These are phyloP conservation scores for Drosophila auraria DNA, from an alignment of 1,140 invertebrate genomes.

Conservation along the genomic window DNA sequence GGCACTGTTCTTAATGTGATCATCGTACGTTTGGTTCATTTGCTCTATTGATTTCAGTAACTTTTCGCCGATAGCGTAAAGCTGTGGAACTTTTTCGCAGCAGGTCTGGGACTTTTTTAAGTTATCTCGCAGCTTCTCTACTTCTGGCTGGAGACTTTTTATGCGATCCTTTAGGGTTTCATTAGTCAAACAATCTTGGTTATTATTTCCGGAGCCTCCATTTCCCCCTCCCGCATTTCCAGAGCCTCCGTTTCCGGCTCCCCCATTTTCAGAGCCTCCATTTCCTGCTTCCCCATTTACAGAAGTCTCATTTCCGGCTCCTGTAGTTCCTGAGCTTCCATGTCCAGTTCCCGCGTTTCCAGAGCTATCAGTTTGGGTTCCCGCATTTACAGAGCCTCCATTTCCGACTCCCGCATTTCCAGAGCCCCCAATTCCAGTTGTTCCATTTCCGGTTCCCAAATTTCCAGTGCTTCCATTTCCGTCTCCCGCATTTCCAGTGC, in stretches of 20 bases:
- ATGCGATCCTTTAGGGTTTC: neutral
- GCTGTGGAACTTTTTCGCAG: neutral
- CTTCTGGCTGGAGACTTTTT: neutral
- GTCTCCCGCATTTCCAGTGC: neutral
- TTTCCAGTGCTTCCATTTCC: neutral
- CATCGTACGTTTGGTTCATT: neutral
- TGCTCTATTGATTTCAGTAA: neutral
- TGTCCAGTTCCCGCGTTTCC: too few species aligned
- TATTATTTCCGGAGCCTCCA: neutral
- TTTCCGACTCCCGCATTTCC: too few species aligned
- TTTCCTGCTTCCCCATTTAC: neutral
- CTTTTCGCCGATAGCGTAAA: neutral
- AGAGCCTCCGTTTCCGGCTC: too few species aligned
- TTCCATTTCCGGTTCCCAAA: neutral
- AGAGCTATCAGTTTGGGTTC: neutral
- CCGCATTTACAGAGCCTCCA: too few species aligned
- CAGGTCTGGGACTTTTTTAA: neutral
- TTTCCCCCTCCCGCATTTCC: neutral
- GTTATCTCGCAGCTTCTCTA: neutral
- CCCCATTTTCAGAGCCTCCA: neutral
- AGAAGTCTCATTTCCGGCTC: neutral
- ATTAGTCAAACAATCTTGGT: neutral
- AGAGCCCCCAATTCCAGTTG: neutral
- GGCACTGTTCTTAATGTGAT: neutral
- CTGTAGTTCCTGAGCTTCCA: too few species aligned